phyloP scores from a whole-genome alignment of 2,113 vertebrate genomes.

The Crotophaga sulcirostris region DNA sequence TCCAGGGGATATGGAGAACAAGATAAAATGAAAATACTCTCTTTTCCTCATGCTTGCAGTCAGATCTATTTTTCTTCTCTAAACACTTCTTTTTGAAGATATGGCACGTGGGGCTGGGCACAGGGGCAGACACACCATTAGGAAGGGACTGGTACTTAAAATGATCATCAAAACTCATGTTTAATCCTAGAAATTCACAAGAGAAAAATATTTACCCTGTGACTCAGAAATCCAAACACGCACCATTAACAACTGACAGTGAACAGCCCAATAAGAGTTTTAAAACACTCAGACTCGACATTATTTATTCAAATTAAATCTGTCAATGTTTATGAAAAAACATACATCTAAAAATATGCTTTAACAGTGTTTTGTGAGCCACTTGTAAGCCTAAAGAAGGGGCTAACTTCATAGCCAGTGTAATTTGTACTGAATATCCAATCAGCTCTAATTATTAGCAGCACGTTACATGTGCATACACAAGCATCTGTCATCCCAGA shows the following conservation, averaged over 20 bases:
- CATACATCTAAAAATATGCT: slow-evolving; percentile 44
- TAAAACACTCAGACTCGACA: slow-evolving; percentile 3
- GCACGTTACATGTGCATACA: slow-evolving; percentile 49
- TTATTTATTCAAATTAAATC: slow-evolving; percentile 42
- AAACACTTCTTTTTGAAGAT: background rate
- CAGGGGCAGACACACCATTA: background rate
- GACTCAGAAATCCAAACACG: slow-evolving; percentile 50
- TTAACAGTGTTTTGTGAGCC: slow-evolving; percentile 48
- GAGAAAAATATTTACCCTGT: slow-evolving; percentile 50
- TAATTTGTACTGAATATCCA: slow-evolving; percentile 63
- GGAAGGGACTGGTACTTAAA: background rate
- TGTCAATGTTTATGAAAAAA: slow-evolving; percentile 29
- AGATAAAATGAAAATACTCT: background rate
- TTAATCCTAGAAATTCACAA: background rate
- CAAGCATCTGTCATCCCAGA: slow-evolving; percentile 60
- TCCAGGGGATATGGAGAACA: background rate
- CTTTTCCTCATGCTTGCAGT: background rate
- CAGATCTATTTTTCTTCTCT: background rate
- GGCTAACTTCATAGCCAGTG: slow-evolving; percentile 55
- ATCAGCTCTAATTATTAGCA: slow-evolving; percentile 65
- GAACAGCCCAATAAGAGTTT: slow-evolving; percentile 39
- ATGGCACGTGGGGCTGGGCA: background rate
- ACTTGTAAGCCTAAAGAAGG: slow-evolving; percentile 46
- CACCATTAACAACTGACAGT: slow-evolving; percentile 22
- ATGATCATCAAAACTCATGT: background rate